A percentile compares a stretch with the other conserved stretches of the same genome.
These are phyloP conservation scores for Protomyctophum bolini DNA, from an alignment of 2,113 vertebrate genomes.

Conservation along the genomic window DNA sequence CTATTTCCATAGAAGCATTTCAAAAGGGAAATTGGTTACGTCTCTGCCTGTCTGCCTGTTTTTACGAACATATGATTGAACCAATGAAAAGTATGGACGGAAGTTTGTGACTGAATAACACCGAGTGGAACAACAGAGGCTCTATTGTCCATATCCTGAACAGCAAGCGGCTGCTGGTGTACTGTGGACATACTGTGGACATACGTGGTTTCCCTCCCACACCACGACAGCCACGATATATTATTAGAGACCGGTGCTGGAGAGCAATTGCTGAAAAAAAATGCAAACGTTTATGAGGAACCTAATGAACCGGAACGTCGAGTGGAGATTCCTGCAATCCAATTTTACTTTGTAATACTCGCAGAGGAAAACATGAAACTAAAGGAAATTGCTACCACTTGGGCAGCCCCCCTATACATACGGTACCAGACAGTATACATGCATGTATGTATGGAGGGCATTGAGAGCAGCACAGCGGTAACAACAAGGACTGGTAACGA, in stretches of 20 bases:
- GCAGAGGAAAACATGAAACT: conserved; percentile 53
- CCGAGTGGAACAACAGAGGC: no score
- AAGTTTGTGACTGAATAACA: no score
- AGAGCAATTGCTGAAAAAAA: conserved; percentile 72
- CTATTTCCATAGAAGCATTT: no score
- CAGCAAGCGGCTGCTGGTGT: not conserved
- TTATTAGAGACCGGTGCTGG: conserved; percentile 63
- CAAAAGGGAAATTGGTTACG: no score
- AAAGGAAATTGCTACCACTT: conserved; percentile 71
- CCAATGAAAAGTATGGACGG: no score
- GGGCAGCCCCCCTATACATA: conserved; percentile 32
- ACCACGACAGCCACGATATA: conserved; percentile 9
- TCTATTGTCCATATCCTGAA: no score
- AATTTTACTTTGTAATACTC: conserved; percentile 65
- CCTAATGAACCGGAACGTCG: conserved; percentile 76
- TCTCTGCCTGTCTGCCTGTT: no score
- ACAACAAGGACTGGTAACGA: conserved; percentile 50
- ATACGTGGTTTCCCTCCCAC: no score
- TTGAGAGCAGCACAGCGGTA: conserved; percentile 59
- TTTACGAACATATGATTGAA: no score
- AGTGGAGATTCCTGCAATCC: conserved; percentile 70
- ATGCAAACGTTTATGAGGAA: conserved; percentile 79
- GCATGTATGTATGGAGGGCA: conserved; percentile 53
- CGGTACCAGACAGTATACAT: no score
- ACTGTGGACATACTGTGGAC: no score